Evolutionary conservation across 1,140 invertebrate genomes (phyloP), one percentile per base, ranked within the genome.

Genomic region (Zaprionus tsacasi): DNA sequence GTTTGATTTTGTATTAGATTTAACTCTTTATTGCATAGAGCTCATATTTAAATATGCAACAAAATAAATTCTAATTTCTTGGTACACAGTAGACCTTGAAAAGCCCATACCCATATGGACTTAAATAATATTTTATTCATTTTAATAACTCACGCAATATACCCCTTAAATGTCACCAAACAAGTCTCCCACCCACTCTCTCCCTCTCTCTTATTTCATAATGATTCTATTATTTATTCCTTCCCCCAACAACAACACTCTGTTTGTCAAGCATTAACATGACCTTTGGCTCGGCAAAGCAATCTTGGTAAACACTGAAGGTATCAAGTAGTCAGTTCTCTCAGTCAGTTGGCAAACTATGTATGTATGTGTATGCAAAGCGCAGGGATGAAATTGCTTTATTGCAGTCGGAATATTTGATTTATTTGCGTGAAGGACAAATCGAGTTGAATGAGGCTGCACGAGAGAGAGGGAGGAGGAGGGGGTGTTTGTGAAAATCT

Each of bases 401-500:
- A 57, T 71, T 45, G 40, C 12, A 58, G 10, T 13, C 21, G 13
- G 5, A 35, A 35, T 52, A 71, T 27, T 43, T 59, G 55, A 72
- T 72, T 57, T 40, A 66, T 59, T 72, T 43, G 17, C 21, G 48
- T 40, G 25, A 58, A 33, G 40, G 35, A 35, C 61, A 58, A 66
- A 66, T 72, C 50, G 35, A 45, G 64, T 52, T n/a, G n/a, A 6
- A 30, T 30, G 27, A 30, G n/a, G 40, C n/a, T 52, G 45, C 17
- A 25, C 11, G 40, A 25, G 35, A 5, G 11, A 33, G 3, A 30
- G 27, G 27, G 27, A 2, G 21, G 21, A 21, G n/a, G n/a, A 21
- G 21, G 21, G 21, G n/a, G n/a, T n/a, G n/a, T 21, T 21, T 30
- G n/a, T n/a, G n/a, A n/a, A n/a, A n/a, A n/a, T n/a, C n/a, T n/a